Percentiles rank a stretch among this genome's conserved stretches.
phyloP scores from a whole-genome alignment of 2,888 invertebrate genomes.

The Epinotia demarniana region DNA sequence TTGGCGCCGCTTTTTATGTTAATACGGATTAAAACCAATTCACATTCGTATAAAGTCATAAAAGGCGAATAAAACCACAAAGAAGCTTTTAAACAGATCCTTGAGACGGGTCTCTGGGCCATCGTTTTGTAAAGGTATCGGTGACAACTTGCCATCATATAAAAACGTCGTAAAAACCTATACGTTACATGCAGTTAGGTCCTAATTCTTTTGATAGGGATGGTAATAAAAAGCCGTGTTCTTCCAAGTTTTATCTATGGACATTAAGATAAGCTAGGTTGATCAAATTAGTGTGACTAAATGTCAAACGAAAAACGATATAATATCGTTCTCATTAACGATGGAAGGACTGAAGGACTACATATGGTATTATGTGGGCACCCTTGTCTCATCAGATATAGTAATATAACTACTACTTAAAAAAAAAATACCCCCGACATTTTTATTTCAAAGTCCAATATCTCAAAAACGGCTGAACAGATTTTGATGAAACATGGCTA shows the following conservation, averaged over 20 bases:
- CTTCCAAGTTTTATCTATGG: slow-evolving; percentile 43
- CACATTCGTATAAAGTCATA: slow-evolving; percentile 65
- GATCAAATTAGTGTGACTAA: slow-evolving; percentile 16
- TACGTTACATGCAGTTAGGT: neutral
- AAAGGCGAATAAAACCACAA: slow-evolving; percentile 59
- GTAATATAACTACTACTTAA: too few species aligned
- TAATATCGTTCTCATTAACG: neutral
- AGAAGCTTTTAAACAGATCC: slow-evolving; percentile 62
- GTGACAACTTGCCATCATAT: slow-evolving; percentile 51
- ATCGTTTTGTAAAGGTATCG: slow-evolving; percentile 53
- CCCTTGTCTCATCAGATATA: too few species aligned
- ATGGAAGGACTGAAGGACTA: neutral
- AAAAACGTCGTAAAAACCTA: slow-evolving; percentile 2
- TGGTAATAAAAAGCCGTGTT: slow-evolving; percentile 57
- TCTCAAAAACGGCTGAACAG: too few species aligned
- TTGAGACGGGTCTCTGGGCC: slow-evolving; percentile 58
- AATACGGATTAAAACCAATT: slow-evolving; percentile 59
- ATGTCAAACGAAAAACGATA: neutral
- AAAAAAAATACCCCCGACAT: too few species aligned
- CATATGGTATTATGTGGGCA: neutral
- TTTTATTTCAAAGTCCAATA: too few species aligned
- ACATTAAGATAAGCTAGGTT: slow-evolving; percentile 48
- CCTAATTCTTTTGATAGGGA: slow-evolving; percentile 42
- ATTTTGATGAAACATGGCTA: too few species aligned
- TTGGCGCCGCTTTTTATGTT: slow-evolving; percentile 60